These are phyloP conservation scores for Panopea generosa DNA, from an alignment of 2,888 invertebrate species.

Conservation along the genomic window DNA sequence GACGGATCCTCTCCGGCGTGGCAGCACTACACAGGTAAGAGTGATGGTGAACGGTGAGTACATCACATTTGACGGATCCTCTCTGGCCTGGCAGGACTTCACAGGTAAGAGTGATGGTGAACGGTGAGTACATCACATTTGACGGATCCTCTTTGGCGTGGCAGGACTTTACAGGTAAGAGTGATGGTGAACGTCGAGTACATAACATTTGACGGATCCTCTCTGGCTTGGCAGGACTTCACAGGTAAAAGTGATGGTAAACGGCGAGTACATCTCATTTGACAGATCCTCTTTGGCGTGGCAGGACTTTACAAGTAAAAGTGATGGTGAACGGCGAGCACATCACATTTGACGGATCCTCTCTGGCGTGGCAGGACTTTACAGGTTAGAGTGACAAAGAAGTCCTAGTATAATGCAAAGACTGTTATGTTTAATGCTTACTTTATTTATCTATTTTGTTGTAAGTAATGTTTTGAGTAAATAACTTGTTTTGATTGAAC, in stretches of 20 bases:
- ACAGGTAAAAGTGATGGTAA: slow-evolving; percentile 91
- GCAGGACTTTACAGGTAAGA: slow-evolving; percentile 91
- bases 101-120: slow-evolving; percentile 91
- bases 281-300: slow-evolving; percentile 94
- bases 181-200: slow-evolving; percentile 94
- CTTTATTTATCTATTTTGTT: too few species aligned
- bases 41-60: slow-evolving; percentile 94
- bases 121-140: slow-evolving; percentile 93
- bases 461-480: too few species aligned
- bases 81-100: slow-evolving; percentile 96
- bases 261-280: slow-evolving; percentile 93
- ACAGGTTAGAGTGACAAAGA: too few species aligned
- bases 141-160: slow-evolving; percentile 94
- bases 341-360: too few species aligned
- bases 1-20: slow-evolving; percentile 94
- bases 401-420: too few species aligned
- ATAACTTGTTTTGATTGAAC: too few species aligned
- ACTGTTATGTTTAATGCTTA: too few species aligned
- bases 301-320: slow-evolving; percentile 91
- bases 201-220: slow-evolving; percentile 94
- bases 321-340: too few species aligned
- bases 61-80: slow-evolving; percentile 94
- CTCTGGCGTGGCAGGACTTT: too few species aligned
- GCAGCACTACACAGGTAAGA: slow-evolving; percentile 91
- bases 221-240: slow-evolving; percentile 96